Evolutionary conservation across 1,140 invertebrate genomes (phyloP), one percentile per base, ranked within the genome.

Genomic region (Zaprionus ghesquierei): DNA sequence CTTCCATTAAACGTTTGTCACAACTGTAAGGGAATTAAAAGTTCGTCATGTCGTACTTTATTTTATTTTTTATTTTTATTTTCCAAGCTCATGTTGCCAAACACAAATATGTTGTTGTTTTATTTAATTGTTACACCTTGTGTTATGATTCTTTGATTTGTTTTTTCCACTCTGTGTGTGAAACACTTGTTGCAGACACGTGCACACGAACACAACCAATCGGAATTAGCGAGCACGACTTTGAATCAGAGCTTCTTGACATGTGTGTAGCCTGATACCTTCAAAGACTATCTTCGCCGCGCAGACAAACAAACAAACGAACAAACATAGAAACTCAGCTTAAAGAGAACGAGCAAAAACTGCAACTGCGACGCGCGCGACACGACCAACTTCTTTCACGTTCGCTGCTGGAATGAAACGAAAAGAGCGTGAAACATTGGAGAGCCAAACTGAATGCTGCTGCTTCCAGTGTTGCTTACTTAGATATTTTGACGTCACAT

Each of bases 141-240:
- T 20, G 58, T 4, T 46, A 50, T 35, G 41, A 64, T 62, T 53
- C 44, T 60, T 69, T 70, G 35, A 41, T 62, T 81, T 71, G 33
- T 49, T 75, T 73, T 31, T 56, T n/a, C n/a, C 76, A 79, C 73
- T 64, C 29, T 18, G 18, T 55, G 31, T 44, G 20, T 61, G n/a
- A 75, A 69, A 63, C 80, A 84, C 76, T 82, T 78, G 59, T 78
- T 75, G 58, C 69, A 69, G 62, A 66, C 50, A 62, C 46, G 38
- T 46, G 61, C 38, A 44, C 25, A 56, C 38, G 33, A 31, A 35
- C 46, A 50, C 29, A 49, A 13, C 20, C 31, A 61, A 38, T 58
- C 41, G 15, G 33, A 44, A 60, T 68, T 29, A 49, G 63, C 69
- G 69, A 46, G 62, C 53, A 58, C 61, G 54, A 23, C 49, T 60